Conservation (phyloP, 2,797 vertebrate species). For the Glossophaga mutica region DNA sequence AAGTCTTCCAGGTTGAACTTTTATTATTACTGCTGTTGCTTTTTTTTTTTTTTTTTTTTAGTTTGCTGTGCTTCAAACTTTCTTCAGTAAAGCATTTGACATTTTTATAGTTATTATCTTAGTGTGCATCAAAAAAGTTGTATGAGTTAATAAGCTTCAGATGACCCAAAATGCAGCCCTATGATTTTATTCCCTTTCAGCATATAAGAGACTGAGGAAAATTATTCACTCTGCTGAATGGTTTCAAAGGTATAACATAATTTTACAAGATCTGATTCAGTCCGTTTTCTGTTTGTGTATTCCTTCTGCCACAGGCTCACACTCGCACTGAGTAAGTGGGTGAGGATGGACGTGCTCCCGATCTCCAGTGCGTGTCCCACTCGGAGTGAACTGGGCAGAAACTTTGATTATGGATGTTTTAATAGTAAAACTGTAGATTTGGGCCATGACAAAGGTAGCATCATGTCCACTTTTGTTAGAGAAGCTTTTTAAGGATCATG, state of each 20-base stretch:
- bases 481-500: neutral
- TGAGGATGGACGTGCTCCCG: neutral
- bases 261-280: slow-evolving; percentile 6
- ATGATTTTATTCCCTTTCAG: neutral
- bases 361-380: neutral
- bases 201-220: neutral
- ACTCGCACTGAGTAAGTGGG: neutral
- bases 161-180: slow-evolving; percentile 32
- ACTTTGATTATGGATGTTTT: neutral
- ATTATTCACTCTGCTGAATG: neutral
- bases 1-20: slow-evolving; percentile 11
- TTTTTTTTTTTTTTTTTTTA: slow-evolving; percentile 24
- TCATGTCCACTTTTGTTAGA: neutral
- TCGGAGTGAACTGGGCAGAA: neutral
- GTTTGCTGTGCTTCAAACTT: neutral
- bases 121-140: slow-evolving; percentile 33
- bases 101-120: slow-evolving; percentile 63
- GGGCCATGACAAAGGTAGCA: neutral
- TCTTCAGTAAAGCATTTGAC: slow-evolving; percentile 45
- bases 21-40: slow-evolving; percentile 55
- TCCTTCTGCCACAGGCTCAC: neutral
- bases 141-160: slow-evolving; percentile 40
- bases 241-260: slow-evolving; percentile 7
- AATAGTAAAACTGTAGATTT: neutral
- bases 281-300: neutral